Evolutionary conservation across 2,797 vertebrate species (phyloP), one percentile per base, ranked within the genome.

Genomic region (Xenentodon cancila): DNA sequence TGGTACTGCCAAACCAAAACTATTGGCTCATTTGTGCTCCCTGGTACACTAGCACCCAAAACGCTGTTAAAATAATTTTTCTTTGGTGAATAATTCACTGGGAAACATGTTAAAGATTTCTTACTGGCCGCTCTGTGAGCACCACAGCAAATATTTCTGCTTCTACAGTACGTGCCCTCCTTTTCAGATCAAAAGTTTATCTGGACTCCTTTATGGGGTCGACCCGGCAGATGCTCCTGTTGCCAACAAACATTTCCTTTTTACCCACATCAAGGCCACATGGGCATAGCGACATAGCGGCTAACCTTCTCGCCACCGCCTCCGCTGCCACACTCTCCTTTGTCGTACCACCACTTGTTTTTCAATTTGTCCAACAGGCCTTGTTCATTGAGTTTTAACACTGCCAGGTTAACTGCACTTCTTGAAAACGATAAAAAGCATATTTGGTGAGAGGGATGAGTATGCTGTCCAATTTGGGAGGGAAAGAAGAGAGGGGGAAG

Each of bases 271-370:
- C 76, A 83, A 64, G 76, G 80, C 85, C 84, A 91, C 85, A 81
- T 92, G 94, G 94, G 95, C 87, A 86, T 61, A 90, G 88, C 94
- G 94, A 95, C 95, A 95, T 95, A 94, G 95, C 94, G 94, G 96
- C 96, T 97, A 94, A 98, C 96, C 96, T 98, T 98, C 96, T 97
- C 97, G 94, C 97, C 96, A 95, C 96, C 96, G 94, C 96, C 96
- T 94, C 96, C 96, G 96, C 96, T 98, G 95, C 96, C 96, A 88
- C 96, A 98, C 75, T 98, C 96, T 93, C 96, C 96, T 94, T 97
- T 98, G 96, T 98, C 96, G 96, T 98, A 98, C 96, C 96, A 98
- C 96, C 96, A 97, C 96, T 98, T 98, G 96, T 97, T 98, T 97
- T 98, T 98, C 96, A 98, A 96, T 97, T 98, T 98, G 96, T 98